Conservation (phyloP, 2,888 invertebrate genomes). For the Scaptomyza polygonia region DNA sequence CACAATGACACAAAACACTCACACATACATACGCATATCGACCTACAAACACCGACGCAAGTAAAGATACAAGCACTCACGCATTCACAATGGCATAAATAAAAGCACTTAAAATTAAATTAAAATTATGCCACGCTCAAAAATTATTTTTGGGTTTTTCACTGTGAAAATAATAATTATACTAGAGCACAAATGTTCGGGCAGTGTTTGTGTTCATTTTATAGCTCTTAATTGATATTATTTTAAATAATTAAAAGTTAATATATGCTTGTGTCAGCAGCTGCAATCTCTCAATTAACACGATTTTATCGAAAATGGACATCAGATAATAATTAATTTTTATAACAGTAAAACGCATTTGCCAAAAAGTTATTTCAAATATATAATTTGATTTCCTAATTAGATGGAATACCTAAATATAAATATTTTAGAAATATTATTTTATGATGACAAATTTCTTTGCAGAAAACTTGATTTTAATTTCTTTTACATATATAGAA, state of each 20-base stretch:
- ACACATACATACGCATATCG: too few relatives aligned
- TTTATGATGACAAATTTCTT: too few relatives aligned
- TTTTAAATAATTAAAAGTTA: slow-evolving; percentile 14
- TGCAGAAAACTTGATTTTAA: background rate
- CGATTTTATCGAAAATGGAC: slow-evolving; percentile 19
- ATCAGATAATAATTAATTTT: too few relatives aligned
- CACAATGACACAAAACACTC: background rate
- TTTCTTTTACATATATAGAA: background rate
- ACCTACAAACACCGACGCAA: too few relatives aligned
- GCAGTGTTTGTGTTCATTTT: background rate
- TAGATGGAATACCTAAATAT: background rate
- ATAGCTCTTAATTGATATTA: background rate
- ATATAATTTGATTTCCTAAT: background rate
- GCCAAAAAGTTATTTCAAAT: slow-evolving; percentile 1
- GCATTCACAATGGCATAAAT: slow-evolving; percentile 11
- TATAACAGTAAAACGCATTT: background rate
- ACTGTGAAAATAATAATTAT: background rate
- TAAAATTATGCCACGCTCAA: slow-evolving; percentile 20
- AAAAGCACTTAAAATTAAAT: slow-evolving; percentile 41
- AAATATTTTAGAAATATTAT: too few relatives aligned
- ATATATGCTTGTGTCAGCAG: slow-evolving; percentile 13
- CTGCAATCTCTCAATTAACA: slow-evolving; percentile 27
- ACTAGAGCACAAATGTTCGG: background rate
- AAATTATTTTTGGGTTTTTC: slow-evolving; percentile 17
- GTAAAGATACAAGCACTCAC: too few relatives aligned